Base-by-base conservation (phyloP, 2,888 invertebrate species). In the Xylota segnis region DNA sequence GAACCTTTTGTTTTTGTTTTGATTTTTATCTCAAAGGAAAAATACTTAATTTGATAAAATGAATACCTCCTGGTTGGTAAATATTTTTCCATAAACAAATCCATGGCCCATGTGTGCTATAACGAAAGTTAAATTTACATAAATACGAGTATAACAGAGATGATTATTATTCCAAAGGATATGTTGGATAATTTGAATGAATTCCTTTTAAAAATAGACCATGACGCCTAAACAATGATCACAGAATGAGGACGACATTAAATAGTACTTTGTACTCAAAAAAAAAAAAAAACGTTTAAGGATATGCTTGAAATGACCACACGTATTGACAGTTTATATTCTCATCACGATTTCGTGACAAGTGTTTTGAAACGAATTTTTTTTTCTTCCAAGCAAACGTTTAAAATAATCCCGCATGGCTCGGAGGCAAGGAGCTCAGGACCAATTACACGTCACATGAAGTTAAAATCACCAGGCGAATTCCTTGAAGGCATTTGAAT, bases 261-360 rank as follows among this genome's bases (percentile, higher is more conserved):
- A 18, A 18, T n/a, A 18, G 37, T 37, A 6, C n/a, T 12, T 10
- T 18, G 9, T 4, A 12, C 12, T 0, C 12, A 50, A 23, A 32
- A 63, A 9, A 47, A 34, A n/a, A 23, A 34, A 47, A 34, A 23
- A 23, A 50, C n/a, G 34, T 52, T 37, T 0, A 32, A 27, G 52
- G 14, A 66, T 34, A 56, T n/a, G 9, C 32, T 5, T 14, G 16
- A 29, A 59, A 61, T 72, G 72, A 50, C 59, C 61, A 29, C 61
- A 72, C 72, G 72, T 59, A 71, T 47, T 29, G 43, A 29, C 10
- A 50, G 27, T 14, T 61, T 29, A 18, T 5, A 70, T 71, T 58
- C 58, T 9, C 37, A 40, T 61, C 72, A 72, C 72, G 72, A 61
- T 52, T 52, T 37, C 16, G 10, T 29, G 29, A 61, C 50, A 72